Evolutionary conservation across 1,140 invertebrate species (phyloP).

Genomic region (Sitophilus oryzae): DNA sequence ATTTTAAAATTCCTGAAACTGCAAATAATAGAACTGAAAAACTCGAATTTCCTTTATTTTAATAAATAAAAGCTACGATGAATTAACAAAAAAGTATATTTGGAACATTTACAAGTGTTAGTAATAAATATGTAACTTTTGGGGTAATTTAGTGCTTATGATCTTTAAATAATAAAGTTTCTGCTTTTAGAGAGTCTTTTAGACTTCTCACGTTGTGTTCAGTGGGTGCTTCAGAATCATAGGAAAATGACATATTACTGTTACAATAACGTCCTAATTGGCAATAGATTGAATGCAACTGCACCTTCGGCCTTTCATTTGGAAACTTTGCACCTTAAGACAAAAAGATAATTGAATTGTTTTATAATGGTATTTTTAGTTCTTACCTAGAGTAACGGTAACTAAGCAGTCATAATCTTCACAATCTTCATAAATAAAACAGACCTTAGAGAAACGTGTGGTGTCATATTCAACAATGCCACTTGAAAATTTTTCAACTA

Average conservation of each 20-base stretch:
- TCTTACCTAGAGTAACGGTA: slow-evolving; percentile 35
- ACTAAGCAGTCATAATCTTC: slow-evolving; percentile 38
- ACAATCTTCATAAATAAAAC: slow-evolving; percentile 33
- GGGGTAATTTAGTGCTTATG: slow-evolving; percentile 30
- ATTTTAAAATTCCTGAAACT: too few species aligned
- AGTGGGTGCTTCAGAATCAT: slow-evolving; percentile 22
- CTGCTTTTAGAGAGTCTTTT: slow-evolving; percentile 13
- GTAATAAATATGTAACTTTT: too few species aligned
- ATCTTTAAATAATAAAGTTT: slow-evolving; percentile 24
- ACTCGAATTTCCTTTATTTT: too few species aligned
- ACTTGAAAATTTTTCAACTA: slow-evolving; percentile 31
- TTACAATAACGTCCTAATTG: slow-evolving; percentile 30
- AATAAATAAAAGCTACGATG: too few species aligned
- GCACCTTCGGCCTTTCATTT: slow-evolving; percentile 34
- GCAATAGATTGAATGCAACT: slow-evolving; percentile 37
- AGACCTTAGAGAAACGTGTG: slow-evolving; percentile 32
- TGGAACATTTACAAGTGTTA: too few species aligned
- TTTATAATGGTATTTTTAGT: too few species aligned
- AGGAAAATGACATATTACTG: slow-evolving; percentile 30
- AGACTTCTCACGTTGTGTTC: slow-evolving; percentile 28
- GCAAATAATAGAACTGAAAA: too few species aligned
- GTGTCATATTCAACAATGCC: slow-evolving; percentile 41
- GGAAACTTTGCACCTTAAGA: slow-evolving; percentile 32
- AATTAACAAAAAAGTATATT: too few species aligned
- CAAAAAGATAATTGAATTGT: too few species aligned